phyloP scores from a whole-genome alignment of 30 jellyfish, hydroid and myxozoan genomes.

The Nemopilema nomurai region DNA sequence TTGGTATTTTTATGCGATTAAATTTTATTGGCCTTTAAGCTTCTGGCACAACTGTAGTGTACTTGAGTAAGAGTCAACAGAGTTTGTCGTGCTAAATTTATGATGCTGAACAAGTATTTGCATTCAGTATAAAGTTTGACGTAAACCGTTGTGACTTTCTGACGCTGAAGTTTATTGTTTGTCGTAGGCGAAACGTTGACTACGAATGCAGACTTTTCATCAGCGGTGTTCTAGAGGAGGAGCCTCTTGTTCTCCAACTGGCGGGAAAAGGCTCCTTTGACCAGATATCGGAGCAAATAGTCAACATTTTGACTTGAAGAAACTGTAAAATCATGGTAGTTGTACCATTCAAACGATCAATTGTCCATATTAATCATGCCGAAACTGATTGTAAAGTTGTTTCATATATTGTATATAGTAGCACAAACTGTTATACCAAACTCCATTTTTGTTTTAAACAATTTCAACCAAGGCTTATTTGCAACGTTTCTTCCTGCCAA shows the following conservation, averaged over 20 bases:
- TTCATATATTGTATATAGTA: background rate
- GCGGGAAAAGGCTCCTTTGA: slow-evolving; percentile 55
- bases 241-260: slow-evolving; percentile 14
- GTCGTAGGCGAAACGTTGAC: slow-evolving; percentile 41
- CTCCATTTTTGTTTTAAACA: background rate
- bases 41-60: too few relatives aligned
- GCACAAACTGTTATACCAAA: background rate
- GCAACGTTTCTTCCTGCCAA: too few relatives aligned
- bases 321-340: too few relatives aligned
- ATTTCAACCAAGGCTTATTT: background rate
- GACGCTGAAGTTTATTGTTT: background rate
- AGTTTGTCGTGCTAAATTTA: too few relatives aligned
- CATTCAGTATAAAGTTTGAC: too few relatives aligned
- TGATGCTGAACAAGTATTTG: too few relatives aligned
- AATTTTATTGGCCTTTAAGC: background rate
- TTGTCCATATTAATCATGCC: too few relatives aligned
- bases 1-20: background rate
- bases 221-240: slow-evolving; percentile 17
- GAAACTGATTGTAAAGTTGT: background rate
- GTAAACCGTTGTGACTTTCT: too few relatives aligned
- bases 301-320: slow-evolving; percentile 38
- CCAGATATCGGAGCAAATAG: slow-evolving; percentile 50
- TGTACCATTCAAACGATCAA: too few relatives aligned
- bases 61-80: too few relatives aligned
- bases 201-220: slow-evolving; percentile 51